A percentile compares a stretch with the other conserved stretches of the same genome.
These are phyloP conservation scores for Eriosoma lanigerum DNA, from an alignment of 1,140 invertebrate species.

Conservation along the genomic window DNA sequence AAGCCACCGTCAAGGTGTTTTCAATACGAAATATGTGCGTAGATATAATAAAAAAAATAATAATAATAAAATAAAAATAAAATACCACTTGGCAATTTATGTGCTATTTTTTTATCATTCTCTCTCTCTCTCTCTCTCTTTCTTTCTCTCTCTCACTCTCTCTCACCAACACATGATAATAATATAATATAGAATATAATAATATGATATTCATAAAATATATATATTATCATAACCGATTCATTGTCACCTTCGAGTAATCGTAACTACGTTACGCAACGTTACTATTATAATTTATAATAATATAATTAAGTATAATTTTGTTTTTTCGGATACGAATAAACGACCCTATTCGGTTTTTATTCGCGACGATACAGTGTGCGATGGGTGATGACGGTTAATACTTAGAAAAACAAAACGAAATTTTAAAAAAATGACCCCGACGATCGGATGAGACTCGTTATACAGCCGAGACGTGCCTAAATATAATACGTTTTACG, in stretches of 20 bases:
- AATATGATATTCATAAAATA: too few relatives aligned
- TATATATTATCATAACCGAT: background rate
- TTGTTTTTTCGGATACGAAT: too few relatives aligned
- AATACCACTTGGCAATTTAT: background rate
- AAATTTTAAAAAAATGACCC: too few relatives aligned
- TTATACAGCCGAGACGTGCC: background rate
- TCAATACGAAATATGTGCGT: constrained; percentile 9
- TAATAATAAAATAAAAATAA: too few relatives aligned
- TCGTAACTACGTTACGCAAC: constrained; percentile 10
- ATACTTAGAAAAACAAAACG: background rate
- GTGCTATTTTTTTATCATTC: background rate
- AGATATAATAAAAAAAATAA: background rate
- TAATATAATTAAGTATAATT: too few relatives aligned
- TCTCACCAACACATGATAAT: background rate
- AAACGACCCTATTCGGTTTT: too few relatives aligned
- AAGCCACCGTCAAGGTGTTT: constrained; percentile 45
- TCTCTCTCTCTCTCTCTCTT: background rate
- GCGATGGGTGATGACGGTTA: too few relatives aligned
- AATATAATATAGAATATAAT: background rate
- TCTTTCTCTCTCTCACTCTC: background rate
- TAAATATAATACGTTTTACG: background rate
- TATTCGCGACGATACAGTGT: too few relatives aligned
- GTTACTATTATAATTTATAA: too few relatives aligned
- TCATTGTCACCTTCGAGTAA: constrained; percentile 22
- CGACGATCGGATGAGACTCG: background rate